Percentiles rank a stretch among this genome's conserved stretches.
phyloP scores from a whole-genome alignment of 23 tunicate genomes.

The Oikopleura dioica region DNA sequence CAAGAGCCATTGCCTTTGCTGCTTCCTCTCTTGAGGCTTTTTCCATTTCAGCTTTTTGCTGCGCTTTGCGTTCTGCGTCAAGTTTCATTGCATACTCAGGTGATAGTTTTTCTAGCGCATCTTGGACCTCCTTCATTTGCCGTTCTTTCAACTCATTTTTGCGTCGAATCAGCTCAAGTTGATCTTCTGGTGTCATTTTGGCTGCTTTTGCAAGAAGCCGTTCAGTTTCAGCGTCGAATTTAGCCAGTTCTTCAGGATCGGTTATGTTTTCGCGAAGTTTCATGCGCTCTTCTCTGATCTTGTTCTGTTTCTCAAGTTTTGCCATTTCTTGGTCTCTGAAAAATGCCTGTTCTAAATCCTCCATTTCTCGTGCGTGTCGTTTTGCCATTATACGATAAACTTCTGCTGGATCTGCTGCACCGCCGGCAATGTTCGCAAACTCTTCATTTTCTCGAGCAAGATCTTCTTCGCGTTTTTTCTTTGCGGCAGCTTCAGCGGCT shows the following conservation, averaged over 20 bases:
- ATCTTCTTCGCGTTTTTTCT: neutral
- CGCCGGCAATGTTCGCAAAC: neutral
- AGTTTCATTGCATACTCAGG: no score
- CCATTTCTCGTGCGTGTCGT: neutral
- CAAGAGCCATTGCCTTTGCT: no score
- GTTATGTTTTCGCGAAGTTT: neutral
- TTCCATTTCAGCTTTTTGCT: no score
- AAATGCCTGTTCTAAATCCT: neutral
- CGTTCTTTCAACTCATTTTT: neutral
- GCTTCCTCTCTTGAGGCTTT: no score
- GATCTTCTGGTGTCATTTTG: neutral
- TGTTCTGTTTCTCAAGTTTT: neutral
- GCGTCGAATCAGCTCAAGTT: neutral
- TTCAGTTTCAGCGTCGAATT: neutral
- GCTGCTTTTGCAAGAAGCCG: no score
- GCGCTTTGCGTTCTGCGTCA: no score
- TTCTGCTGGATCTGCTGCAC: neutral
- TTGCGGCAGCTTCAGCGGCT: neutral
- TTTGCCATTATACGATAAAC: neutral
- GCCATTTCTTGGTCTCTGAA: neutral
- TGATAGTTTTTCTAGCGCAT: no score
- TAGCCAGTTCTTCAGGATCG: neutral
- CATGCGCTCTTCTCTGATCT: neutral
- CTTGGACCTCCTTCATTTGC: slow-evolving; percentile 11
- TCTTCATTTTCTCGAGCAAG: neutral